Evolutionary conservation across 2,888 invertebrate genomes (phyloP), one percentile per base, ranked within the genome.

Genomic region (Pedicia rivosa): DNA sequence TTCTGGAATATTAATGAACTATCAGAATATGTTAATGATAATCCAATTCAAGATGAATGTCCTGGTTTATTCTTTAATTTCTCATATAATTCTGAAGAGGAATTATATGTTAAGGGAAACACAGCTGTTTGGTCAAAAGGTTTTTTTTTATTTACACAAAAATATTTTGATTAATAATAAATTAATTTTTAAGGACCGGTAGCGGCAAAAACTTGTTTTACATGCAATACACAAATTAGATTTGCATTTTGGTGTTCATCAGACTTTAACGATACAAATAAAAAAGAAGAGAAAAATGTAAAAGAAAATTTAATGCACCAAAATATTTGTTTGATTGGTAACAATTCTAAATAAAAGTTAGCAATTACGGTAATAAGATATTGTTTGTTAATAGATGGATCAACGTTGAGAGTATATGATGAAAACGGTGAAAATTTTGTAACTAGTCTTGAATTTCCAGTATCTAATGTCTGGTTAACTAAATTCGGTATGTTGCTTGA

Each of bases 401-500:
- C 75, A 48, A 76, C 78, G 45, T 65, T 90, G 47, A 75, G 73
- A 50, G 80, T 83, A 2, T 90, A 79, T 48, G 77, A 80, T 1
- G 68, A 69, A 29, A 75, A 78, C 46, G 90, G 88, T 1, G 76
- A 88, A 55, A 84, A 90, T 53, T 91, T 79, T 50, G 67, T 80
- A 8, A 72, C 83, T 1, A 77, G 80, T 46, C 63, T 90, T 29
- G 90, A 88, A 2, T 76, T 75, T 50, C 70, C 82, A 66, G 79
- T 90, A 2, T 74, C 78, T 34, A 76, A 75, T 48, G 70, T 84
- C 0, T 92, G 90, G 88, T 68, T 74, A 1, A 86, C 83, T 47
- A 78, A 78, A 50, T 86, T 76, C 61, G 92, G 92, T 3, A 68
- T 92, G 22, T 57, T 94, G 31, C 63, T 94, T 44, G 90, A 91